These are phyloP conservation scores for Numida meleagris DNA, from an alignment of 2,113 vertebrate species.

Conservation along the genomic window DNA sequence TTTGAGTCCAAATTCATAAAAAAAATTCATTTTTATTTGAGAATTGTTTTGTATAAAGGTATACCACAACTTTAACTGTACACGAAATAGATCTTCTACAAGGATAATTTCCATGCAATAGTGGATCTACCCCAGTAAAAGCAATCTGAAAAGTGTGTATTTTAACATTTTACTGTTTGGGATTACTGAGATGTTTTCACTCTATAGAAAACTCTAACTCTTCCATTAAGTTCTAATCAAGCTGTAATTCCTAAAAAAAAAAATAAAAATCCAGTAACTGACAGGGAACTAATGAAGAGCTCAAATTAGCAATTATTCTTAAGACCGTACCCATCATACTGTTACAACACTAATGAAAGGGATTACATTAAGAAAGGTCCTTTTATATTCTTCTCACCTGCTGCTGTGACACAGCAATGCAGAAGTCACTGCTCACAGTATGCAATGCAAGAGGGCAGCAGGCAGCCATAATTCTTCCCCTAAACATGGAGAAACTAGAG, in stretches of 20 bases:
- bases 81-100: not conserved
- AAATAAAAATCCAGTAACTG: not conserved
- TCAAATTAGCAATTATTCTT: not conserved
- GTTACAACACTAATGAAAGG: not conserved
- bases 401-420: not conserved
- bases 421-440: not conserved
- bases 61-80: not conserved
- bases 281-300: not conserved
- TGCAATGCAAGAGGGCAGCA: not conserved
- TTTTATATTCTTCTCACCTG: not conserved
- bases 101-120: not conserved
- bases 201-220: not conserved
- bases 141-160: not conserved
- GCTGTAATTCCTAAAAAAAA: not conserved
- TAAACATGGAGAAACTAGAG: not conserved
- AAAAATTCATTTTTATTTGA: not conserved
- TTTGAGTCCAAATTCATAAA: not conserved
- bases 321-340: not conserved
- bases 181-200: not conserved
- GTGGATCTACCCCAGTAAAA: not conserved
- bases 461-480: not conserved
- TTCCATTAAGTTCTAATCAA: not conserved
- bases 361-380: not conserved
- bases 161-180: not conserved
- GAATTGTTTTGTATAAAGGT: not conserved